These are phyloP conservation scores for Carapus acus DNA, from an alignment of 2,797 vertebrate species.

Conservation along the genomic window DNA sequence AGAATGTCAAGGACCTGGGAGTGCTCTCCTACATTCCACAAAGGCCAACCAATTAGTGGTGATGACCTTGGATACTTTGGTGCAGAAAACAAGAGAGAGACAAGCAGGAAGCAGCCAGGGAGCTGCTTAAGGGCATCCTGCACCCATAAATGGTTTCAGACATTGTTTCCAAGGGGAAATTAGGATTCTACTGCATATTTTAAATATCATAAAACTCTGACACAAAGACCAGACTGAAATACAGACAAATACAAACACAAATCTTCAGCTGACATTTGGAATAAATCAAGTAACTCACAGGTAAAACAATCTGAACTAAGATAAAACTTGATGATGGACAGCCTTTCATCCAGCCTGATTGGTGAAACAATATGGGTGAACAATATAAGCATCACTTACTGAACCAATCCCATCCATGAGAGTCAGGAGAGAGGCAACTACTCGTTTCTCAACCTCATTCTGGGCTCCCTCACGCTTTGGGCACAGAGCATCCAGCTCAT, in stretches of 20 bases:
- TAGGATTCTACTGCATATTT: slow-evolving; percentile 44
- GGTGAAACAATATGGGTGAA: neutral
- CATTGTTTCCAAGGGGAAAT: too few species aligned
- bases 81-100: slow-evolving; percentile 30
- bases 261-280: too few species aligned
- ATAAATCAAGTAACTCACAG: too few species aligned
- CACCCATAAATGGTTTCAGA: slow-evolving; percentile 46
- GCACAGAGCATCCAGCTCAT: slow-evolving; percentile 92
- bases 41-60: slow-evolving; percentile 25
- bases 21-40: slow-evolving; percentile 38
- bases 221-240: slow-evolving; percentile 11
- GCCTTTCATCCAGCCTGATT: neutral
- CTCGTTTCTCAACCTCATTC: slow-evolving; percentile 94
- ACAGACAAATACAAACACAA: neutral
- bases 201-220: slow-evolving; percentile 34
- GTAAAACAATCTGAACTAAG: too few species aligned
- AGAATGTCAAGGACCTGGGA: slow-evolving; percentile 45
- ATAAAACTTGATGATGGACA: too few species aligned
- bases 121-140: slow-evolving; percentile 46
- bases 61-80: slow-evolving; percentile 38
- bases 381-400: slow-evolving; percentile 67
- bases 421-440: slow-evolving; percentile 90
- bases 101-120: slow-evolving; percentile 1
- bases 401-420: slow-evolving; percentile 97
- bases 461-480: slow-evolving; percentile 89